phyloP scores from a whole-genome alignment of 2,797 vertebrate genomes.

The Xiphophorus birchmanni region DNA sequence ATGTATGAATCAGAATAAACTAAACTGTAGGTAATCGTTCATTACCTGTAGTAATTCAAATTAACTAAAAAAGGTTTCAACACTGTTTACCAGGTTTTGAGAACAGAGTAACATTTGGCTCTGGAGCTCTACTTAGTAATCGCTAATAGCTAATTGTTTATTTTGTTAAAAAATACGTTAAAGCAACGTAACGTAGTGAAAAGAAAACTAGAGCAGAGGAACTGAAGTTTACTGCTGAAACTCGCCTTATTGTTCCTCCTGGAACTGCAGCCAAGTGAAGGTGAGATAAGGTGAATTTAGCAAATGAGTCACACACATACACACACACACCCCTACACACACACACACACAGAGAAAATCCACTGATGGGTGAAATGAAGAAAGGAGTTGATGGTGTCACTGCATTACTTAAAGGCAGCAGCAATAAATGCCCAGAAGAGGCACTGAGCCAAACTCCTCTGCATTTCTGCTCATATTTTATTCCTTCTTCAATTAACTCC shows the following conservation, averaged over 20 bases:
- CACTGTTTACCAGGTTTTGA: neutral
- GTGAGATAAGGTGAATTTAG: conserved; percentile 41
- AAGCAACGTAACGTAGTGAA: neutral
- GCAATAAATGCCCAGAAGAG: conserved; percentile 43
- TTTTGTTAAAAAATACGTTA: neutral
- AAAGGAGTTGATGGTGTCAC: conserved; percentile 63
- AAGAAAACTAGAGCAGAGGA: conserved; percentile 1
- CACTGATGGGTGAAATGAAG: conserved; percentile 73
- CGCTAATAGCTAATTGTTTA: neutral
- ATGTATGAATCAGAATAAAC: neutral
- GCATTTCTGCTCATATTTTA: conserved; percentile 22
- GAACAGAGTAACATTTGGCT: neutral
- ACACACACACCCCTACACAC: conserved; percentile 20
- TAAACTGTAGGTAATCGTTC: neutral
- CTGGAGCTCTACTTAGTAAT: neutral
- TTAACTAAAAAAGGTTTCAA: too few relatives aligned
- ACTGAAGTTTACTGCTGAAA: conserved; percentile 26
- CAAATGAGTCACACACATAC: conserved; percentile 15
- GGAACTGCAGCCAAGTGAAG: conserved; percentile 40
- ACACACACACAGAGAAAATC: conserved; percentile 41
- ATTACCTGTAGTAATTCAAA: too few relatives aligned
- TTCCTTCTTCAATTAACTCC: conserved; percentile 6
- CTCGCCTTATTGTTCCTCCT: conserved; percentile 27
- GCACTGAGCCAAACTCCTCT: conserved; percentile 37
- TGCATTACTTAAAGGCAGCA: conserved; percentile 48